phyloP scores from a whole-genome alignment of 2,797 vertebrate genomes.

The Paratrypauchen microcephalus region DNA sequence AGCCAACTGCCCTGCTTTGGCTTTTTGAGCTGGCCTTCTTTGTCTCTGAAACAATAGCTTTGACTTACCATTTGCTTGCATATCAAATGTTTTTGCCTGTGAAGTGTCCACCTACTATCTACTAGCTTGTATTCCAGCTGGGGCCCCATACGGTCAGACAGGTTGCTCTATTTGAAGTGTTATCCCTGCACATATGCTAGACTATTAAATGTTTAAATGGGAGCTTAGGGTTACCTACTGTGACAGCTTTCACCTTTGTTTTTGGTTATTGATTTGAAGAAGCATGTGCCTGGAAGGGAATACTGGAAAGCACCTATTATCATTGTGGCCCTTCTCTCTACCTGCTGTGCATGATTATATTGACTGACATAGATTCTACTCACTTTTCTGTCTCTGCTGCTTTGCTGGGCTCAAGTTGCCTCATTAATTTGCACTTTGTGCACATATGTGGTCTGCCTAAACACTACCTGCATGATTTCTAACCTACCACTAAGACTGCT shows the following conservation, averaged over 20 bases:
- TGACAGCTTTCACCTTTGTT: conserved; percentile 30
- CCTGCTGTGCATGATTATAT: conserved; percentile 45
- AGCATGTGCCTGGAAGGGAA: conserved; percentile 17
- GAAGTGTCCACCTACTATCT: conserved; percentile 45
- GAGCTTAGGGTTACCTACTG: conserved; percentile 51
- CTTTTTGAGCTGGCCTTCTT: conserved; percentile 43
- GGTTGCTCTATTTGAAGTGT: conserved; percentile 43
- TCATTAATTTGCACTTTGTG: conserved; percentile 67
- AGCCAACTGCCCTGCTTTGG: conserved; percentile 45
- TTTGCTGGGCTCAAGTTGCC: conserved; percentile 54
- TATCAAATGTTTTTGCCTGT: conserved; percentile 57
- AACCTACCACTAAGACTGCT: conserved; percentile 55
- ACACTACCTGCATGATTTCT: conserved; percentile 59
- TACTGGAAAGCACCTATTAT: conserved; percentile 23
- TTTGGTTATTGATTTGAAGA: conserved; percentile 45
- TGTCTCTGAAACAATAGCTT: conserved; percentile 60
- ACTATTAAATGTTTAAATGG: conserved; percentile 60
- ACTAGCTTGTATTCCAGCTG: conserved; percentile 52
- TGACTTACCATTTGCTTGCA: conserved; percentile 37
- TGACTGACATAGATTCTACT: conserved; percentile 31
- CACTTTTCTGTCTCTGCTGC: conserved; percentile 30
- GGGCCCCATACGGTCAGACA: conserved; percentile 55
- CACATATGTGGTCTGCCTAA: conserved; percentile 61
- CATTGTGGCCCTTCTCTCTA: conserved; percentile 15
- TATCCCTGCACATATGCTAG: conserved; percentile 61